Evolutionary conservation across 2,113 vertebrate species (phyloP), one percentile per base, ranked within the genome.

Genomic region (Pteropus alecto): DNA sequence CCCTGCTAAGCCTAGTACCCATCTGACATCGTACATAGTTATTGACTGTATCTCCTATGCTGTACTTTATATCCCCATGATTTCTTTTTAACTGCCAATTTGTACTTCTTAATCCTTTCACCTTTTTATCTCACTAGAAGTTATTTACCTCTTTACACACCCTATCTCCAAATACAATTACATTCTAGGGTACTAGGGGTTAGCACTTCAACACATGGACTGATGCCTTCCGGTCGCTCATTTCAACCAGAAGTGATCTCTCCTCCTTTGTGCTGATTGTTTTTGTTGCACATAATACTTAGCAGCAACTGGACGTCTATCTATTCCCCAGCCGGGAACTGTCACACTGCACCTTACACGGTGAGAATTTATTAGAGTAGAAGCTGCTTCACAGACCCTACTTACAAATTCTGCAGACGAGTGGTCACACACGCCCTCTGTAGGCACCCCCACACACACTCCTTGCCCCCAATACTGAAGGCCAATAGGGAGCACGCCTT

Each of bases 341-440:
- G 21, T 58, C 83, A 82, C 33, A 21, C 48, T 21, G 41, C 19
- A 70, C 12, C 38, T 13, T 58, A 14, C 6, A 8, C 1, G 13
- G 13, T 21, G 48, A 35, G 21, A 38, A 46, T 38, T 24, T 35
- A 48, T 11, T 35, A 38, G 38, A 73, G 58, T 5, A 28, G 54
- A 88, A 79, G 28, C 33, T 56, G 38, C 83, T 74, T 73, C 30
- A 43, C 0, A 28, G 63, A 46, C 67, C 30, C 79, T 21, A 18
- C 14, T 38, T 61, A 28, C 14, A 56, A 68, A 14, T 56, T 63
- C 65, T 48, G 30, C 83, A 61, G 7, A 68, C 10, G 41, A 46
- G 33, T 8, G 38, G 19, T 8, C 41, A 18, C n/a, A 14, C 10
- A 15, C 0, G 0, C 8, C 26, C 76, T 61, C 16, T 0, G 1